Base-by-base conservation (phyloP, 2,888 invertebrate genomes). In the Strigamia crassipes region DNA sequence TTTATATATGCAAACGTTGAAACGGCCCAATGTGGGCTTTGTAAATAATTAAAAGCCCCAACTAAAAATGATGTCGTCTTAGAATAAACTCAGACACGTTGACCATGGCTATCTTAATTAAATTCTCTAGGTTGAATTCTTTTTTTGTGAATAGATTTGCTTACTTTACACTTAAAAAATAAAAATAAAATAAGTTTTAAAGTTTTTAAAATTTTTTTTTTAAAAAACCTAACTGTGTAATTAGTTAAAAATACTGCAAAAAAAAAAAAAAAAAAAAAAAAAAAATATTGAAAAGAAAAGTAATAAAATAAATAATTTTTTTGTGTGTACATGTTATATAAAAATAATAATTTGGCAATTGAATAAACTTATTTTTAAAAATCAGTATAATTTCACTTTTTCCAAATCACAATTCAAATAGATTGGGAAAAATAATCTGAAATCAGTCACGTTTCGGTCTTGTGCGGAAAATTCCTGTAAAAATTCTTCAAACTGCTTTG, bases 261-360 rank as follows among this genome's bases (percentile, higher is more conserved):
- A n/a, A 34, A 5, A 34, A 6, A 34, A 34, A 34, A 6, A 34
- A 34, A 34, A 34, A 5, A 5, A 34, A 34, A 5, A 42, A 42
- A 42, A 42, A 34, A 5, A 34, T 5, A 34, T 34, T 6, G 34
- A 6, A 34, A 34, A 34, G 34, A 34, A 34, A 34, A 34, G 3
- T 34, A 34, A 34, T 34, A 42, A 42, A 42, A 42, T 42, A 13
- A 42, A n/a, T n/a, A 61, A 18, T 61, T 61, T 18, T 18, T 61
- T 10, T 46, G 46, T 61, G 61, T 61, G 61, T 61, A 23, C 23
- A 61, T 61, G 61, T 61, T 15, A 61, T 23, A 21, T n/a, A n/a
- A 61, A 61, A 61, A 61, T n/a, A n/a, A 61, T n/a, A 61, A 61
- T 61, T 61, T 61, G 61, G 61, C 61, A 61, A 61, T 61, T 61